These are phyloP conservation scores for Scophthalmus maximus DNA, from an alignment of 2,113 vertebrate species.

Conservation along the genomic window DNA sequence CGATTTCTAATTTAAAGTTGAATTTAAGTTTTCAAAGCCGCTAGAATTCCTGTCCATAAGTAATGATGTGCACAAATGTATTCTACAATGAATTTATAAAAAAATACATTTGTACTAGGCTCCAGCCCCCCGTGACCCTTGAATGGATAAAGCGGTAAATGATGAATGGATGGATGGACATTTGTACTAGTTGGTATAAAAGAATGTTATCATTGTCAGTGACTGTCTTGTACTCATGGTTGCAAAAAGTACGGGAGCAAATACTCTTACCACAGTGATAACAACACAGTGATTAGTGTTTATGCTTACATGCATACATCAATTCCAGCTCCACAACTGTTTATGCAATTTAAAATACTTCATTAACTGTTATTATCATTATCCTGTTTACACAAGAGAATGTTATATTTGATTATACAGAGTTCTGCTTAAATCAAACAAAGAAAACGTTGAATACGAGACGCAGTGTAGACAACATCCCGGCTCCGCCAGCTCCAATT, in stretches of 20 bases:
- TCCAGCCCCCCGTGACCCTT: too few relatives aligned
- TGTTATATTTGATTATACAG: not conserved
- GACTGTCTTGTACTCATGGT: too few relatives aligned
- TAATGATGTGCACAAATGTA: not conserved
- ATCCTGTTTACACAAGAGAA: not conserved
- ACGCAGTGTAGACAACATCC: not conserved
- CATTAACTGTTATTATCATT: not conserved
- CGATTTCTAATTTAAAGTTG: not conserved
- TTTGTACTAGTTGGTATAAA: too few relatives aligned
- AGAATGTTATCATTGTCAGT: too few relatives aligned
- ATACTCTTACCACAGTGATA: not conserved
- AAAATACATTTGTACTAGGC: too few relatives aligned
- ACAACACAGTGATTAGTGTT: slow-evolving; percentile 3
- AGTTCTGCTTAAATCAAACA: not conserved
- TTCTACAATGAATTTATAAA: too few relatives aligned
- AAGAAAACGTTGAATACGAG: not conserved
- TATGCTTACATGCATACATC: slow-evolving; percentile 4
- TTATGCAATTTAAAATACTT: not conserved
- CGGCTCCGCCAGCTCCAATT: slow-evolving; percentile 1
- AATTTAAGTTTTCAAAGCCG: not conserved
- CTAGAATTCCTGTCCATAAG: not conserved
- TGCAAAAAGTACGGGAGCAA: too few relatives aligned
- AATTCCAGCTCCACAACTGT: not conserved
- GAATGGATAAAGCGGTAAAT: too few relatives aligned
- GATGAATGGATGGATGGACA: too few relatives aligned